Evolutionary conservation across 1,140 invertebrate species (phyloP).

Genomic region (Drosophila baimaii): DNA sequence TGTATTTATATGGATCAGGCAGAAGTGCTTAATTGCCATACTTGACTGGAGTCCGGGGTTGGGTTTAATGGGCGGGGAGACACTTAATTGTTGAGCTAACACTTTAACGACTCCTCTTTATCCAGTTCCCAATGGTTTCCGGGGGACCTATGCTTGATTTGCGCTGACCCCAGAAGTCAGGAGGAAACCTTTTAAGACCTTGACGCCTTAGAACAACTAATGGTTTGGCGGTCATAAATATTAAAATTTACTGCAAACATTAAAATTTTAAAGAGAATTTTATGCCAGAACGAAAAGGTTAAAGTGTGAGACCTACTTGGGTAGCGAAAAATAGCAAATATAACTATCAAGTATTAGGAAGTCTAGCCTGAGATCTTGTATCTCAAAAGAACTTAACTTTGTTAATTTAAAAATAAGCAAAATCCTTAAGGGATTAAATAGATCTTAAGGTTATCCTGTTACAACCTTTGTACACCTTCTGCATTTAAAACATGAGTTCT

Average conservation of each 20-base stretch:
- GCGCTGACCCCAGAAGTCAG: neutral
- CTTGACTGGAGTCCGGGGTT: conserved; percentile 2
- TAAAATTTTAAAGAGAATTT: neutral
- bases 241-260: neutral
- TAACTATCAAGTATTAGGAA: neutral
- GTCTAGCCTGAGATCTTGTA: too few relatives aligned
- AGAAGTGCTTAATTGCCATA: conserved; percentile 15
- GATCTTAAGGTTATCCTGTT: neutral
- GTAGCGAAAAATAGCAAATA: neutral
- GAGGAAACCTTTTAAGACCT: neutral
- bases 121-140: neutral
- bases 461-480: neutral
- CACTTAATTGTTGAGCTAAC: conserved; percentile 31
- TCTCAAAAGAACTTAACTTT: too few relatives aligned
- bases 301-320: neutral
- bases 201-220: neutral
- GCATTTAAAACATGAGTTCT: neutral
- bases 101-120: conserved; percentile 38
- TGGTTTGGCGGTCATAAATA: neutral
- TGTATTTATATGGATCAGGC: neutral
- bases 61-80: conserved; percentile 16
- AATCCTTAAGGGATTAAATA: neutral
- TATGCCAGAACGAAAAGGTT: neutral
- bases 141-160: conserved; percentile 1
- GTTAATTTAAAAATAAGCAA: too few relatives aligned